phyloP scores from a whole-genome alignment of 1,140 invertebrate genomes.

The Ganaspis sp. region DNA sequence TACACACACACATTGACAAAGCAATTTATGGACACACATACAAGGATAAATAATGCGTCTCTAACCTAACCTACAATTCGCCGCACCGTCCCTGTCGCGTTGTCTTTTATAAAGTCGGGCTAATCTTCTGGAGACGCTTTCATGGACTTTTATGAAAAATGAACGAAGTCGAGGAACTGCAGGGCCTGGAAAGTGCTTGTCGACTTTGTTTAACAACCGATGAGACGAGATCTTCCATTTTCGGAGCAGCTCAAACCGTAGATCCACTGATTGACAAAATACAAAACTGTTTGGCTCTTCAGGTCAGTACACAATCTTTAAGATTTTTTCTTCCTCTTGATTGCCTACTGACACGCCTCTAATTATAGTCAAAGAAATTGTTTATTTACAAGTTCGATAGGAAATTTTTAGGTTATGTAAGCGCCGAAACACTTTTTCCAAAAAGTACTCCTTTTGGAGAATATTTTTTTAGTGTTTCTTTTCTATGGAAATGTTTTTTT shows the following conservation, averaged over 20 bases:
- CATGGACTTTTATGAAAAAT: conserved; percentile 51
- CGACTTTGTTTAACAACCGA: conserved; percentile 80
- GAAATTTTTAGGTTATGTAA: too few species aligned
- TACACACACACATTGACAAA: not conserved
- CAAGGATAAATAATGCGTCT: not conserved
- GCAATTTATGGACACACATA: not conserved
- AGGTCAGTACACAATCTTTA: conserved; percentile 72
- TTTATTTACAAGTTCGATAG: not conserved
- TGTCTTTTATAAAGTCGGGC: not conserved
- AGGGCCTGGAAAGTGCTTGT: conserved; percentile 75
- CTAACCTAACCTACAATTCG: not conserved
- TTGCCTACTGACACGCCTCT: not conserved
- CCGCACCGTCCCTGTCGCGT: not conserved
- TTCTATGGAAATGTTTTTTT: too few species aligned
- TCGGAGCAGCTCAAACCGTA: conserved; percentile 69
- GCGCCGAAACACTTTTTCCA: too few species aligned
- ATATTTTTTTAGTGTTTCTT: too few species aligned
- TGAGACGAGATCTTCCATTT: conserved; percentile 74
- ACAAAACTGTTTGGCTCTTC: conserved; percentile 78
- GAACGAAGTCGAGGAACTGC: conserved; percentile 66
- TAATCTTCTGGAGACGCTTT: not conserved
- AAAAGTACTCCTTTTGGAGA: too few species aligned
- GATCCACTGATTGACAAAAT: conserved; percentile 78
- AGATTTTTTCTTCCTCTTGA: not conserved
- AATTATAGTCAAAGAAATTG: not conserved